These are phyloP conservation scores for Gopherus flavomarginatus DNA, from an alignment of 2,113 vertebrate genomes.

Conservation along the genomic window DNA sequence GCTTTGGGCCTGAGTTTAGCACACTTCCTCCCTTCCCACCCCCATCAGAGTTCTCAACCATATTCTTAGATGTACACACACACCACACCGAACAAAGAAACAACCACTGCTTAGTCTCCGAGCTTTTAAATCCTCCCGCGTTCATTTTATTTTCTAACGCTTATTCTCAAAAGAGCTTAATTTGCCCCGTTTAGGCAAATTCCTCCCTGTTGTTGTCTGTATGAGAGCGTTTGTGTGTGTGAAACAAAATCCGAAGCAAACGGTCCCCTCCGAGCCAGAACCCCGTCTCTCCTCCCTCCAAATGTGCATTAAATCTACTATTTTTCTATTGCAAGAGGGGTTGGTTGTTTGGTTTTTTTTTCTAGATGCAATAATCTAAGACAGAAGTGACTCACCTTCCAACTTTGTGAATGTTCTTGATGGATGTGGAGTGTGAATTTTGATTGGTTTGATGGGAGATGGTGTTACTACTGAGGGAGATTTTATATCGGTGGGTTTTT, in stretches of 20 bases:
- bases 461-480: conserved; percentile 77
- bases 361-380: conserved; percentile 36
- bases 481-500: conserved; percentile 75
- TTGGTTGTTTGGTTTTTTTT: neutral
- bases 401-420: conserved; percentile 77
- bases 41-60: neutral
- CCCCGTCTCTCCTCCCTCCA: neutral
- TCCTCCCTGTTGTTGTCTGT: neutral
- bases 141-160: neutral
- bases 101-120: neutral
- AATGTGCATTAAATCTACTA: neutral
- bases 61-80: neutral
- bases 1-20: neutral
- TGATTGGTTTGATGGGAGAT: conserved; percentile 78
- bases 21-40: neutral
- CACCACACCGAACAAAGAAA: neutral
- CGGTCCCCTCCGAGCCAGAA: neutral
- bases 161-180: conserved; percentile 45
- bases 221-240: neutral
- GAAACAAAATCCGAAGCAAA: neutral
- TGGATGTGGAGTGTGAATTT: conserved; percentile 78
- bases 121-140: neutral
- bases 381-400: conserved; percentile 86
- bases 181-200: conserved; percentile 62
- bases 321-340: neutral